A percentile compares a stretch with the other conserved stretches of the same genome.
Conservation (phyloP, 2,797 vertebrate species). For the Sciurus carolinensis region DNA sequence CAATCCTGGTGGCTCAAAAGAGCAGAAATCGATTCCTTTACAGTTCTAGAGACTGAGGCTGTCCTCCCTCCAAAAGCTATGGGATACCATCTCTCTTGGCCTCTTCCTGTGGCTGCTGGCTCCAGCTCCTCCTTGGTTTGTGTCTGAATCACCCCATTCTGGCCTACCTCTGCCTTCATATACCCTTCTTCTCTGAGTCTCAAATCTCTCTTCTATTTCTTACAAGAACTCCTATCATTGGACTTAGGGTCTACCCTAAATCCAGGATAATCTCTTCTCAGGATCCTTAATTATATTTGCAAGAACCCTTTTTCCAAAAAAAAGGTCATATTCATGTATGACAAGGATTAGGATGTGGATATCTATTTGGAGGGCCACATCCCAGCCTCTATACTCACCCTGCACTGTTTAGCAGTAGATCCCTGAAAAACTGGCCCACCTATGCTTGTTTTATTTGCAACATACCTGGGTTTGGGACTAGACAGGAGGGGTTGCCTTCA, state of each 20-base stretch:
- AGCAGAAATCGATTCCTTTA: background rate
- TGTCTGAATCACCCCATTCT: fast-evolving
- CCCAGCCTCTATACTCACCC: background rate
- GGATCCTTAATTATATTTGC: conserved; percentile 8
- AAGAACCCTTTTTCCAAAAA: background rate
- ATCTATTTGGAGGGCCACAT: background rate
- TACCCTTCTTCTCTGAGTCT: background rate
- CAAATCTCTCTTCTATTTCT: background rate
- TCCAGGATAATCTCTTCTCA: background rate
- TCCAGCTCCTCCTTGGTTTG: background rate
- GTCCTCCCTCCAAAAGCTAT: fast-evolving
- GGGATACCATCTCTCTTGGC: background rate
- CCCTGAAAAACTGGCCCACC: background rate
- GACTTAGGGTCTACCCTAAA: background rate
- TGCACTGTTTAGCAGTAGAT: background rate
- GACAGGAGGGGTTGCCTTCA: background rate
- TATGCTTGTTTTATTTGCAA: background rate
- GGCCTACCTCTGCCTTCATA: background rate
- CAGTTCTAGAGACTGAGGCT: background rate
- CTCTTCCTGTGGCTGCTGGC: background rate
- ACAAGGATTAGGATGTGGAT: background rate
- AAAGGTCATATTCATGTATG: background rate
- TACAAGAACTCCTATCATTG: background rate
- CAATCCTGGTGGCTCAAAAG: background rate
- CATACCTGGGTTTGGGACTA: background rate